phyloP scores from a whole-genome alignment of 1,140 invertebrate species.

The Acyrthosiphon pisum region DNA sequence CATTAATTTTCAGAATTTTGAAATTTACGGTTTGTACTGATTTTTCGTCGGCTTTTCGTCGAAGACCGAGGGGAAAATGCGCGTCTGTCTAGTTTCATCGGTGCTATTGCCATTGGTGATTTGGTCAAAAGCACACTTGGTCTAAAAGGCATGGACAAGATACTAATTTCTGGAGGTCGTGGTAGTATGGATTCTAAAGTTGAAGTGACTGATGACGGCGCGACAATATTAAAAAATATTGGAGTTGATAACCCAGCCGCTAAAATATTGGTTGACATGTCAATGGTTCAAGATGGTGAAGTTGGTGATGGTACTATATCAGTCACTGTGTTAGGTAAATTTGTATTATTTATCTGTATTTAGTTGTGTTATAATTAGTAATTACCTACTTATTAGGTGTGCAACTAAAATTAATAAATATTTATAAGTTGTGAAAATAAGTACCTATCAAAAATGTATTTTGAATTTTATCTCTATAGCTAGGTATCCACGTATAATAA shows the following conservation, averaged over 20 bases:
- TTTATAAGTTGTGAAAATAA: no score
- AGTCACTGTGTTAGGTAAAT: slow-evolving; percentile 89
- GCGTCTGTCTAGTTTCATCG: slow-evolving; percentile 94
- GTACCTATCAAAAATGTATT: no score
- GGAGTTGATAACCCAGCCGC: slow-evolving; percentile 99
- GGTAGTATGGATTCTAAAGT: slow-evolving; percentile 74
- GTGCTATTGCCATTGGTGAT: slow-evolving; percentile 98
- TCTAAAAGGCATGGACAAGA: slow-evolving; percentile 99
- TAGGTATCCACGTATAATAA: background rate
- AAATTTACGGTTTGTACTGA: background rate
- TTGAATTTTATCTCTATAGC: no score
- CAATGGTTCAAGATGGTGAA: slow-evolving; percentile 98
- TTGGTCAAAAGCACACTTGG: slow-evolving; percentile 97
- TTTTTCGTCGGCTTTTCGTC: background rate
- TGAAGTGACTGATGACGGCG: slow-evolving; percentile 99
- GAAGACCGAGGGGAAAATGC: slow-evolving; percentile 97
- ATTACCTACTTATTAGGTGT: no score
- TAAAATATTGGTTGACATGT: slow-evolving; percentile 98
- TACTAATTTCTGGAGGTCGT: slow-evolving; percentile 84
- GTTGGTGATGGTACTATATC: slow-evolving; percentile 99
- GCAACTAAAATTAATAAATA: no score
- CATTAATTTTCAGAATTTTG: background rate
- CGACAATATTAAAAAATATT: slow-evolving; percentile 95
- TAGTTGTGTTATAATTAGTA: no score
- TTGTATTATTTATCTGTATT: background rate